Conservation (phyloP, 2,888 invertebrate species). For the Hymenopus coronatus region DNA sequence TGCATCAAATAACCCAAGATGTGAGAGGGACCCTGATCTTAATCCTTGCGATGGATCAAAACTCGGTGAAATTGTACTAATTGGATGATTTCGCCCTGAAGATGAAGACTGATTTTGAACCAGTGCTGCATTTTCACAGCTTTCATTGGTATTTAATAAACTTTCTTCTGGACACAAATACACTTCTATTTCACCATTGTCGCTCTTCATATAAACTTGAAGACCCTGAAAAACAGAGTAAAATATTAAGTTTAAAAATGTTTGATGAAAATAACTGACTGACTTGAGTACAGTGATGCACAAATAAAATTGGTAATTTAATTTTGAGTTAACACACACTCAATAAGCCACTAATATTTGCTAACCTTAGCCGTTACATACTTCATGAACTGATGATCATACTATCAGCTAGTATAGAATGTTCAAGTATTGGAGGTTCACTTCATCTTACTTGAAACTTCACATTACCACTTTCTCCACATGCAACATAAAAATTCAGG, state of each 20-base stretch:
- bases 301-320: no score
- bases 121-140: not conserved
- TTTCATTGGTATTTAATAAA: conserved; percentile 22
- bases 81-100: not conserved
- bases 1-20: not conserved
- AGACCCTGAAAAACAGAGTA: conserved; percentile 43
- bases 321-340: no score
- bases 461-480: no score
- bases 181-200: conserved; percentile 90
- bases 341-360: no score
- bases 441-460: no score
- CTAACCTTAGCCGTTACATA: no score
- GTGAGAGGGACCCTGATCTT: not conserved
- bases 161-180: conserved; percentile 87
- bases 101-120: not conserved
- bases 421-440: no score
- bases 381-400: no score
- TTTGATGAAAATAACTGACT: no score
- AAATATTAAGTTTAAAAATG: not conserved
- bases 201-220: conserved; percentile 85
- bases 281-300: no score
- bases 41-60: not conserved
- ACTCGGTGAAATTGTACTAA: not conserved
- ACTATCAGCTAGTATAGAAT: no score
- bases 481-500: no score